phyloP scores from a whole-genome alignment of 2,797 vertebrate species.

The Ctenosaura bakeri region DNA sequence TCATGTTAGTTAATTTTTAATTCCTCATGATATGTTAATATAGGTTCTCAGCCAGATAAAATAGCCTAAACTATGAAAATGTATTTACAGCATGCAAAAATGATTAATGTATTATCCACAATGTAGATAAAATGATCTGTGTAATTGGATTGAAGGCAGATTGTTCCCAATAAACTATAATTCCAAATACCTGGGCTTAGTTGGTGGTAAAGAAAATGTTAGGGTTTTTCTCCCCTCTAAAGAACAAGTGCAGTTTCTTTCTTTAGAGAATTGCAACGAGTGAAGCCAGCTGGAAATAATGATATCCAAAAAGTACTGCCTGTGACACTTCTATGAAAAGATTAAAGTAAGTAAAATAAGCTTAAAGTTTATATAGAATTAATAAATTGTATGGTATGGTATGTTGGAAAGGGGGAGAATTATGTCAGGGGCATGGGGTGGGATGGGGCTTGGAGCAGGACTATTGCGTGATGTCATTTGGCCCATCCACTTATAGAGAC shows the following conservation, averaged over 20 bases:
- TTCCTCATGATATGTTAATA: neutral
- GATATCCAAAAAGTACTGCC: neutral
- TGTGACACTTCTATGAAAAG: neutral
- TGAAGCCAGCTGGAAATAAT: neutral
- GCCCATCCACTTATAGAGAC: too few relatives aligned
- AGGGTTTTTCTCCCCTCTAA: neutral
- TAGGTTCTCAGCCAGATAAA: neutral
- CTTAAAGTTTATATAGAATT: neutral
- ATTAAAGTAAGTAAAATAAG: neutral
- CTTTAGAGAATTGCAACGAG: neutral
- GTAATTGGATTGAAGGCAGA: neutral
- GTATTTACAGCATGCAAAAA: slow-evolving; percentile 11
- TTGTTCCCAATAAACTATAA: neutral
- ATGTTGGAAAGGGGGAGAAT: too few relatives aligned
- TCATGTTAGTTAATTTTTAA: neutral
- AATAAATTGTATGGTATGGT: too few relatives aligned
- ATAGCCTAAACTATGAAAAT: neutral
- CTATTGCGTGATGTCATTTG: too few relatives aligned
- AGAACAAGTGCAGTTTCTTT: neutral
- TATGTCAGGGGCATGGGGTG: too few relatives aligned
- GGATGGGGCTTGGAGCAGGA: too few relatives aligned
- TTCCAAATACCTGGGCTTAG: neutral
- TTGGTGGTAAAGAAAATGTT: neutral
- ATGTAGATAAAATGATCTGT: neutral
- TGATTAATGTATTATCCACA: slow-evolving; percentile 6